Percentiles rank a stretch among this genome's conserved stretches.
These are phyloP conservation scores for Planiliza haematocheilus DNA, from an alignment of 2,113 vertebrate species.

Conservation along the genomic window DNA sequence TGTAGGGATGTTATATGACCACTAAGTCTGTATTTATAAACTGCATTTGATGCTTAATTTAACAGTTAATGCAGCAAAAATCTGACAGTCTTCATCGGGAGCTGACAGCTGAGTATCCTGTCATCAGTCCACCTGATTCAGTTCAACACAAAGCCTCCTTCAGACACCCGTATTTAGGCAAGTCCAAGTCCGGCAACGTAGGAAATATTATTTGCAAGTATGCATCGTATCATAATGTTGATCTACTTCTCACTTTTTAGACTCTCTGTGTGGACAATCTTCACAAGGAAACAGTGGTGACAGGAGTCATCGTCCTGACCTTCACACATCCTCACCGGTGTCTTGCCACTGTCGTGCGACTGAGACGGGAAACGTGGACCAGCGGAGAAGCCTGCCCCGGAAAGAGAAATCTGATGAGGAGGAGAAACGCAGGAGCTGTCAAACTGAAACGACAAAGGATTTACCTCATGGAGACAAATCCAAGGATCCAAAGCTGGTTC, in stretches of 20 bases:
- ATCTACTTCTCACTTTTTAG: constrained; percentile 71
- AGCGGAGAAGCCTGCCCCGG: constrained; percentile 75
- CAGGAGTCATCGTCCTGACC: constrained; percentile 34
- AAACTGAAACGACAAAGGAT: constrained; percentile 77
- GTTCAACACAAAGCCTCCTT: constrained; percentile 85
- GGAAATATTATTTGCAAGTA: not conserved
- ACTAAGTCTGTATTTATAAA: not conserved
- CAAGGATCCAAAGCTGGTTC: constrained; percentile 75
- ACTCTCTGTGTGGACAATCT: constrained; percentile 84
- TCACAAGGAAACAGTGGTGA: constrained; percentile 75
- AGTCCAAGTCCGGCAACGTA: constrained; percentile 42
- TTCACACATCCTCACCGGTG: not conserved
- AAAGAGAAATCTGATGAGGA: constrained; percentile 29
- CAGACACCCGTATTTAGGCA: constrained; percentile 86
- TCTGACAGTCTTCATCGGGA: constrained; percentile 86
- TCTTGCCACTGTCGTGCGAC: not conserved
- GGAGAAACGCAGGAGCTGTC: constrained; percentile 76
- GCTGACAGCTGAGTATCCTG: constrained; percentile 85
- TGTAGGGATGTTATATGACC: not conserved
- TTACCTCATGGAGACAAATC: constrained; percentile 83
- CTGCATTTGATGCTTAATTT: constrained; percentile 38
- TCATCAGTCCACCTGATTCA: constrained; percentile 83
- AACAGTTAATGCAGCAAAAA: constrained; percentile 91
- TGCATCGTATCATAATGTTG: not conserved
- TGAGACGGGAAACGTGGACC: constrained; percentile 83